phyloP scores from a whole-genome alignment of 92 coral and sea anemone species.

The Paramuricea clavata region DNA sequence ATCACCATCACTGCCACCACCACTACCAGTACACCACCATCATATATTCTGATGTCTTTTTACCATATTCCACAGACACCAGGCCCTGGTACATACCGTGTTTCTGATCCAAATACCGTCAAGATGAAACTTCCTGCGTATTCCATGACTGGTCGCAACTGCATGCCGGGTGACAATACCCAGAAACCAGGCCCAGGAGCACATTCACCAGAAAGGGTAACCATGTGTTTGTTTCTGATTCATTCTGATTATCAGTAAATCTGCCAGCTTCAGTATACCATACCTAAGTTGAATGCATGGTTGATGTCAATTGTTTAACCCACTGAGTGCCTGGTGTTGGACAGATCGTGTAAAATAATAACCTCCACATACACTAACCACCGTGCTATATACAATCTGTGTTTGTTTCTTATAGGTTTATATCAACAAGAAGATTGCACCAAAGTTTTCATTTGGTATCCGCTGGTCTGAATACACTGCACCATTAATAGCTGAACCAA shows the following conservation, averaged over 20 bases:
- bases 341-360: too few relatives aligned
- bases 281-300: too few relatives aligned
- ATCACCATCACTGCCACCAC: background rate
- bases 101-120: constrained; percentile 77
- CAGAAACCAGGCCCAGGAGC: constrained; percentile 98
- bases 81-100: constrained; percentile 98
- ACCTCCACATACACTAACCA: too few relatives aligned
- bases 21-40: background rate
- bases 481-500: constrained; percentile 86
- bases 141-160: constrained; percentile 86
- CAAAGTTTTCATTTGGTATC: constrained; percentile 85
- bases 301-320: background rate
- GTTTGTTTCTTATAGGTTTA: constrained; percentile 72
- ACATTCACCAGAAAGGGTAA: constrained; percentile 89
- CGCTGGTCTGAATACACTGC: constrained; percentile 93
- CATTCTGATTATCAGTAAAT: background rate
- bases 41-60: background rate
- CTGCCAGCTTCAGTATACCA: background rate
- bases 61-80: constrained; percentile 76
- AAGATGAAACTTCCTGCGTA: constrained; percentile 77
- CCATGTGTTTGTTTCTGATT: background rate
- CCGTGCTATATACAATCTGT: background rate
- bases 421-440: constrained; percentile 72
- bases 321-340: too few relatives aligned
- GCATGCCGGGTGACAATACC: constrained; percentile 88